These are phyloP conservation scores for Copidosoma floridanum DNA, from an alignment of 1,140 invertebrate species.

Conservation along the genomic window DNA sequence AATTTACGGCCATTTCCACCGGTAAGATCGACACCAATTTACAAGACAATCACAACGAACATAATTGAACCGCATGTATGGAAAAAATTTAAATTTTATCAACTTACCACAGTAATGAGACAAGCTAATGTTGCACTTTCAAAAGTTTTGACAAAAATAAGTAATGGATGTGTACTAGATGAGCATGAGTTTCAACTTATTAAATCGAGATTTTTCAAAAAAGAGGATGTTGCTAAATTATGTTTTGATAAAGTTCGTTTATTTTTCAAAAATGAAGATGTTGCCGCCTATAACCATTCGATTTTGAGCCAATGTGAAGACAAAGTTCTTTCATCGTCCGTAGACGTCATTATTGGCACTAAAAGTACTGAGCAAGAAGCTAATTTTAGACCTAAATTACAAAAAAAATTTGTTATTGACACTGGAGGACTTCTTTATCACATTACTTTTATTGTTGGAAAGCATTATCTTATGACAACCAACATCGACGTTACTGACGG, in stretches of 20 bases:
- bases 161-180: slow-evolving; percentile 30
- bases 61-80: slow-evolving; percentile 27
- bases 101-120: slow-evolving; percentile 34
- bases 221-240: slow-evolving; percentile 14
- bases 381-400: slow-evolving; percentile 34
- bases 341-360: slow-evolving; percentile 29
- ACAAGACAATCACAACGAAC: neutral
- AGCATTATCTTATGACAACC: slow-evolving; percentile 42
- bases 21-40: slow-evolving; percentile 27
- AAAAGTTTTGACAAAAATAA: slow-evolving; percentile 38
- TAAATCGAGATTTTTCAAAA: slow-evolving; percentile 31
- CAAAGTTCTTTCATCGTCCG: slow-evolving; percentile 33
- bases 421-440: slow-evolving; percentile 44
- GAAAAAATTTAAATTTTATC: slow-evolving; percentile 30
- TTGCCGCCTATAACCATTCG: slow-evolving; percentile 29
- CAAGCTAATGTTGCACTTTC: slow-evolving; percentile 36
- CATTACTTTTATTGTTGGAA: slow-evolving; percentile 35
- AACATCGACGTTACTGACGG: slow-evolving; percentile 47
- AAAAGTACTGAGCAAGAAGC: slow-evolving; percentile 27
- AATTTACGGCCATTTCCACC: slow-evolving; percentile 33
- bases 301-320: slow-evolving; percentile 31
- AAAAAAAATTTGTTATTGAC: slow-evolving; percentile 41
- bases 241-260: slow-evolving; percentile 32
- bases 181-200: slow-evolving; percentile 25
- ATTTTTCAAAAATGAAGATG: slow-evolving; percentile 27